Evolutionary conservation across 2,888 invertebrate species (phyloP), one percentile per base, ranked within the genome.

Genomic region (Catonia carolina): DNA sequence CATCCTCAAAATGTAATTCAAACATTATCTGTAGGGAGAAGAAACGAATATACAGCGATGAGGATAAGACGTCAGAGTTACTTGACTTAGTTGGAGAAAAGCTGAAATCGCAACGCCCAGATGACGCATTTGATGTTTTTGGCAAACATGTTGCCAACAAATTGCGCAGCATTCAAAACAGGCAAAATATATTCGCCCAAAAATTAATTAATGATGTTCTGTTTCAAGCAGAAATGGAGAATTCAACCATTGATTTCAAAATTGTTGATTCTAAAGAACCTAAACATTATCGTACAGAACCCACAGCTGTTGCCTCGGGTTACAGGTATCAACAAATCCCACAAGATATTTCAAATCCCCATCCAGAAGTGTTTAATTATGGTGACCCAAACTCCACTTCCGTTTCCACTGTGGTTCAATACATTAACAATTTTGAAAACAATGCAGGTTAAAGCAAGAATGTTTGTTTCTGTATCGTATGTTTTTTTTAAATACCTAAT

Each of bases 261-360:
- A 14, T 37, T 37, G 37, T 37, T 33, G 8, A 33, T 33, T 33
- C 8, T 8, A 8, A 36, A 36, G 36, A 36, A 53, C 51, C 52
- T 56, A 52, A 52, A 56, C 56, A 56, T 52, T 57, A 53, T 47
- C 57, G 54, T 36, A 53, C 57, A 53, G n/a, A 53, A 52, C 55
- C 49, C 33, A 17, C 41, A 41, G 51, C 55, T 52, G 61, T 59
- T 57, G 57, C 62, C 59, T 54, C 61, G 55, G 60, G 60, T 54
- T 59, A 55, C 59, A 58, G 52, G 36, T 60, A 53, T 55, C 59
- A 62, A 62, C 57, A 52, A 51, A 61, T 55, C 58, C 53, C 50
- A 62, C 58, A 56, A 60, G 56, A 17, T 37, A 31, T 5, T 53
- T 18, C 59, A 61, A n/a, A n/a, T n/a, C n/a, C n/a, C n/a, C n/a